phyloP scores from a whole-genome alignment of 2,797 vertebrate species.

The Melanotaenia nigrans region DNA sequence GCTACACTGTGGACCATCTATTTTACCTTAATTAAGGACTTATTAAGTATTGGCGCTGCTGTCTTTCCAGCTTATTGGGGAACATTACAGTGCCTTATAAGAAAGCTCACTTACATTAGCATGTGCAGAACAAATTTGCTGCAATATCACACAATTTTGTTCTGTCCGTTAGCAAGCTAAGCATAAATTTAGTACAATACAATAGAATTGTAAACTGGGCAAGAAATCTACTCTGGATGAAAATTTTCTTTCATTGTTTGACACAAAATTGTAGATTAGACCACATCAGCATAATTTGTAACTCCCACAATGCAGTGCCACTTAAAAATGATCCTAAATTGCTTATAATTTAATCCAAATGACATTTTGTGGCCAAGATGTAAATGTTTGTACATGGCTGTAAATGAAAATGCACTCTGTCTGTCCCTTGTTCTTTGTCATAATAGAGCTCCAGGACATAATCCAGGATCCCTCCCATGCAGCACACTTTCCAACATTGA shows the following conservation, averaged over 20 bases:
- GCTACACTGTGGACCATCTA: constrained; percentile 44
- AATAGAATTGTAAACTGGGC: background rate
- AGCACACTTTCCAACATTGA: constrained; percentile 71
- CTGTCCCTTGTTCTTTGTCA: constrained; percentile 14
- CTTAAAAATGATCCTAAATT: constrained; percentile 13
- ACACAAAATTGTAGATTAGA: constrained; percentile 11
- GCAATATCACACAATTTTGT: constrained; percentile 10
- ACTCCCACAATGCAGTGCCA: background rate
- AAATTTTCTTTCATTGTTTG: constrained; percentile 15
- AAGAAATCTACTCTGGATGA: constrained; percentile 18
- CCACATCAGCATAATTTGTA: background rate
- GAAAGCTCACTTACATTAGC: constrained; percentile 12
- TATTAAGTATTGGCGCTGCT: constrained; percentile 39
- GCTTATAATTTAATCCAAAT: constrained; percentile 14
- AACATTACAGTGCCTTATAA: constrained; percentile 25
- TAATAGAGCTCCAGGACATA: constrained; percentile 48
- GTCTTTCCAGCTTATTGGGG: constrained; percentile 19
- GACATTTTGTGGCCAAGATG: background rate
- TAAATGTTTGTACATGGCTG: constrained; percentile 19
- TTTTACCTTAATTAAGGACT: constrained; percentile 53
- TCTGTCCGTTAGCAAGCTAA: background rate
- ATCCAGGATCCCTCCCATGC: constrained; percentile 59
- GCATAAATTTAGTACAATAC: constrained; percentile 6
- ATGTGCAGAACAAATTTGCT: constrained; percentile 1
- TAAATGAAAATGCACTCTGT: background rate